Evolutionary conservation across 2,113 vertebrate genomes (phyloP).

Genomic region (Charina bottae): DNA sequence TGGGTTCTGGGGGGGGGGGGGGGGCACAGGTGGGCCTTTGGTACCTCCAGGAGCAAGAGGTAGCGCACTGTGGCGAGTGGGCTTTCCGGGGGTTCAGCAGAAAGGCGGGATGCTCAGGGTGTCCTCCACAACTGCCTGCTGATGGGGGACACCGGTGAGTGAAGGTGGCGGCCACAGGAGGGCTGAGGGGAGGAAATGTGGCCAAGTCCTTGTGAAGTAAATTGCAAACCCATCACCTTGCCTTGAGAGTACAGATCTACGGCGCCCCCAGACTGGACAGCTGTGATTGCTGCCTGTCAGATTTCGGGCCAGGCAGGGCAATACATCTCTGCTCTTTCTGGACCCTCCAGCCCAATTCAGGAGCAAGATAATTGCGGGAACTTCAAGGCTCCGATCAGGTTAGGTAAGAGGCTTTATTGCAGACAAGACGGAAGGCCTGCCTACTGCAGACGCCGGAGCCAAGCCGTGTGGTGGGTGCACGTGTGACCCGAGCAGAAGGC

Average conservation of each 20-base stretch:
- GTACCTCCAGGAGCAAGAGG: background rate
- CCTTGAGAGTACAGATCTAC: background rate
- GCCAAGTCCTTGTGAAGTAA: background rate
- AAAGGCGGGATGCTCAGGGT: background rate
- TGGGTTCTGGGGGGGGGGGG: background rate
- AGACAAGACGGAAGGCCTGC: background rate
- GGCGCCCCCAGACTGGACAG: background rate
- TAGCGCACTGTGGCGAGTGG: background rate
- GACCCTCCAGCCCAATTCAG: background rate
- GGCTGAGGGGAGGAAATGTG: too few relatives aligned
- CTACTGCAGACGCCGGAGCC: background rate
- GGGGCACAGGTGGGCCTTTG: background rate
- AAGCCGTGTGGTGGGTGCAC: background rate
- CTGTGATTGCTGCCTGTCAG: background rate
- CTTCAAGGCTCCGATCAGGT: background rate
- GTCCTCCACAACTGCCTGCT: background rate
- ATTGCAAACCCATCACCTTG: background rate
- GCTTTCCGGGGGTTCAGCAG: background rate
- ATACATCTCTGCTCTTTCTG: background rate
- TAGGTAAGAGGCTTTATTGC: background rate
- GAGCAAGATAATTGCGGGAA: background rate
- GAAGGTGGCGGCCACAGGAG: background rate
- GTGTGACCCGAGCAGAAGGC: too few relatives aligned
- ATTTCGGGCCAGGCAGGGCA: background rate
- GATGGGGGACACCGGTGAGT: too few relatives aligned